Base-by-base conservation (phyloP, 2,113 vertebrate species). In the Entelurus aequoreus region DNA sequence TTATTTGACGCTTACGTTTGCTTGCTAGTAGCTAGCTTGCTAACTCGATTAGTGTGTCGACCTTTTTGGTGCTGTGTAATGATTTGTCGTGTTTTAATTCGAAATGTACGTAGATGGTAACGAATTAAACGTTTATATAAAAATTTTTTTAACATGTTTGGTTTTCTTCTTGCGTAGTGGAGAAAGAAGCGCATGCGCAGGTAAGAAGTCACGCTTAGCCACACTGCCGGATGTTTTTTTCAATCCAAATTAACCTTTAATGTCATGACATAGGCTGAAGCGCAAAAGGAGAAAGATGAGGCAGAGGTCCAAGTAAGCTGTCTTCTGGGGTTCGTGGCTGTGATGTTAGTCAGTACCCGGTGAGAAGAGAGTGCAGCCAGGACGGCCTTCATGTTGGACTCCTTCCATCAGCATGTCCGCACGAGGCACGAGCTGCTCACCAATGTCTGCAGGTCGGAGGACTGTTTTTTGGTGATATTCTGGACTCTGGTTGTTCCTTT, bases 171-270 rank as follows among this genome's bases (percentile, higher is more conserved):
- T 65, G 55, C 60, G 1, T 69, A 94, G 93, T 97, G 95, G 95
- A 87, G 95, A 69, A 97, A 97, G 91, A 97, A 96, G 90, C 92
- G 94, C 63, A 97, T 97, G 95, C 94, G 94, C 89, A 97, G 94
- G 95, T 95, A 87, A 66, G 90, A 36, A 1, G 1, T 10, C 50
- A n/a, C 14, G 46, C 28, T 35, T 46, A 11, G 5, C 28, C 5
- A 35, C 8, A 12, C 28, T 50, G 13, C 5, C n/a, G 0, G 8
- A 1, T 28, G 8, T 16, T 1, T 21, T 12, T 1, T 0, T 2
- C 5, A 35, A 9, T 44, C 15, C 1, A 14, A 2, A 59, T 28
- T 36, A 10, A 60, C 10, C 35, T 7, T 60, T 2, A 6, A 48
- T 47, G 16, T 48, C 19, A 8, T 6, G n/a, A 6, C 48, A 0